Evolutionary conservation across 2,797 vertebrate genomes (phyloP).

Genomic region (Diplodus puntazzo): DNA sequence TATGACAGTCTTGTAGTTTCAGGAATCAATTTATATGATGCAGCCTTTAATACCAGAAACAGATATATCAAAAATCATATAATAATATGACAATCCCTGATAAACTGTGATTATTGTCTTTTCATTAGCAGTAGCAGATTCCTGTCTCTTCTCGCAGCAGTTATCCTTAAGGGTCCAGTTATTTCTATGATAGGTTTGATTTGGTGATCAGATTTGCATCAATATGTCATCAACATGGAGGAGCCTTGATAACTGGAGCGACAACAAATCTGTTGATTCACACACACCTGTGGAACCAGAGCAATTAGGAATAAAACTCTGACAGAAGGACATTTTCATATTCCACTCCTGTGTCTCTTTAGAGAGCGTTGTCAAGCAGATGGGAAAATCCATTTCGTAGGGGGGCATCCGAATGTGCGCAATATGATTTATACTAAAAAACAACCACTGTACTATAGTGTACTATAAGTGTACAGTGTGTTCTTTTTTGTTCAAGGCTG

Average conservation of each 20-base stretch:
- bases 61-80: too few relatives aligned
- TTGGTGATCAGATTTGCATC: conserved; percentile 14
- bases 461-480: too few relatives aligned
- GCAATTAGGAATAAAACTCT: conserved; percentile 12
- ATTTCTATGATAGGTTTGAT: conserved; percentile 26
- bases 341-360: background rate
- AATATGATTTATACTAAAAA: background rate
- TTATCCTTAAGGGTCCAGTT: conserved; percentile 14
- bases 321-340: conserved; percentile 27
- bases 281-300: conserved; percentile 13
- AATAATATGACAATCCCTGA: too few relatives aligned
- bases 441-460: background rate
- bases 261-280: conserved; percentile 28
- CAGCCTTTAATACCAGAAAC: too few relatives aligned
- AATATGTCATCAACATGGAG: background rate
- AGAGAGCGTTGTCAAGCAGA: conserved; percentile 9
- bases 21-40: too few relatives aligned
- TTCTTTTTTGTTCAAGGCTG: too few relatives aligned
- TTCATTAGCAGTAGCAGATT: conserved; percentile 12
- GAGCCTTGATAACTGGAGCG: background rate
- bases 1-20: too few relatives aligned
- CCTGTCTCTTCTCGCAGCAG: background rate
- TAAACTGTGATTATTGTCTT: background rate
- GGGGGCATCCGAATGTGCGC: background rate
- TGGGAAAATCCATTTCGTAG: conserved; percentile 10